Percentiles rank a stretch among this genome's conserved stretches.
These are phyloP conservation scores for Dasyurus viverrinus DNA, from an alignment of 2,113 vertebrate genomes.

Conservation along the genomic window DNA sequence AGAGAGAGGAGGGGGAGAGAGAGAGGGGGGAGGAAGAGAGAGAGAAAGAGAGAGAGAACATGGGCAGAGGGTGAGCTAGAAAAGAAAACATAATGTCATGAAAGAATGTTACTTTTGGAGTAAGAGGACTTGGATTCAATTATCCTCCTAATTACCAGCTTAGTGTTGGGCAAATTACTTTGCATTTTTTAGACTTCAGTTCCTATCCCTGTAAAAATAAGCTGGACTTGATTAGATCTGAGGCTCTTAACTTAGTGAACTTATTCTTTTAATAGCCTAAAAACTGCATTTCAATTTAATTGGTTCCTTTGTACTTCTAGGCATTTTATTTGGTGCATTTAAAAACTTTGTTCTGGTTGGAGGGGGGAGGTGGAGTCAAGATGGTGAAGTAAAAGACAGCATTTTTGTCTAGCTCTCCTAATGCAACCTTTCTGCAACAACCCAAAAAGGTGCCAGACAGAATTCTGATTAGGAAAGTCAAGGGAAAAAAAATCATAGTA, in stretches of 20 bases:
- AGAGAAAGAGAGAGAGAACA: not conserved
- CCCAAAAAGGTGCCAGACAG: not conserved
- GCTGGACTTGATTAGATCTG: not conserved
- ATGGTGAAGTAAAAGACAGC: not conserved
- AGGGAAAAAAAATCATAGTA: not conserved
- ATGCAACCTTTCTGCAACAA: not conserved
- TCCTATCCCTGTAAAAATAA: not conserved
- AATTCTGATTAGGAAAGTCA: not conserved
- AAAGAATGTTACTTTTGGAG: not conserved
- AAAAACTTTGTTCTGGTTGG: not conserved
- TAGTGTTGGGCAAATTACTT: not conserved
- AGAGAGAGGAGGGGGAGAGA: too few species aligned
- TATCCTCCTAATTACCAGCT: not conserved
- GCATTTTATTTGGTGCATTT: not conserved
- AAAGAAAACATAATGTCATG: not conserved
- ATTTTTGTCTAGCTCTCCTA: not conserved
- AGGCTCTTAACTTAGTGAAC: not conserved
- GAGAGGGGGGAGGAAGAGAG: too few species aligned
- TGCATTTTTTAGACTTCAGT: not conserved
- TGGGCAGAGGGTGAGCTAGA: not conserved
- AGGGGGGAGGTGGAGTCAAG: not conserved
- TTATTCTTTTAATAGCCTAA: not conserved
- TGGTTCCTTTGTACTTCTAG: not conserved
- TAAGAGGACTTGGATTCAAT: not conserved
- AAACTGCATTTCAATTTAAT: not conserved